Base-by-base conservation (phyloP, 1,140 invertebrate species). In the Eumeta japonica region DNA sequence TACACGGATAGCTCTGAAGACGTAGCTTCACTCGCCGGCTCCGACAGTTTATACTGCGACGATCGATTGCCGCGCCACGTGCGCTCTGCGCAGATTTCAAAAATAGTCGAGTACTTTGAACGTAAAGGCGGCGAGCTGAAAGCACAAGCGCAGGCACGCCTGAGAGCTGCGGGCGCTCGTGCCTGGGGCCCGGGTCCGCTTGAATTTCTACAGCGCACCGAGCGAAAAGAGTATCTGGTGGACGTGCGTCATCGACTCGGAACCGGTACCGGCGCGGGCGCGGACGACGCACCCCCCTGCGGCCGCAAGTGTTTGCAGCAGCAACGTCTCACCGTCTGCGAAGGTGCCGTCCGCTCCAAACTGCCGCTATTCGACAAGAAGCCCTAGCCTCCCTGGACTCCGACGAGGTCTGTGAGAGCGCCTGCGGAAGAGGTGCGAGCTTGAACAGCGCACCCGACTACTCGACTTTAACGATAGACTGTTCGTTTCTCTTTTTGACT, bases 101-200 rank as follows among this genome's bases (percentile, higher is more conserved):
- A 88, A 52, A 91, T 92, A 40, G 89, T 92, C 9, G 89, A 92
- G 45, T 92, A 92, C 59, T 92, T 92, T 57, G 90, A 92, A 63
- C 76, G 85, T 10, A 89, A 72, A 70, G 79, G 81, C 12, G 76
- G 74, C 30, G 65, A 67, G 37, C 63, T 72, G 74, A 79, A 50
- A n/a, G 54, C 72, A 53, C 34, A 51, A 52, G 35, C 42, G 53
- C 4, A 35, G 45, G 17, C 11, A 15, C 33, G 4, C 7, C 14
- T 15, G 14, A 10, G 28, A 10, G 28, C 28, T 11, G 16, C 10
- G 17, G 19, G 12, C 30, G 29, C 16, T 27, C 43, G 3, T 10
- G 46, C 10, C 37, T 48, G 11, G 45, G 45, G 29, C 20, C 45
- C 13, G 12, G 28, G 16, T 2, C 20, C 19, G 28, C 15, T 30